Evolutionary conservation across 2,888 invertebrate species (phyloP).

Genomic region (Mimumesa dahlbomi): DNA sequence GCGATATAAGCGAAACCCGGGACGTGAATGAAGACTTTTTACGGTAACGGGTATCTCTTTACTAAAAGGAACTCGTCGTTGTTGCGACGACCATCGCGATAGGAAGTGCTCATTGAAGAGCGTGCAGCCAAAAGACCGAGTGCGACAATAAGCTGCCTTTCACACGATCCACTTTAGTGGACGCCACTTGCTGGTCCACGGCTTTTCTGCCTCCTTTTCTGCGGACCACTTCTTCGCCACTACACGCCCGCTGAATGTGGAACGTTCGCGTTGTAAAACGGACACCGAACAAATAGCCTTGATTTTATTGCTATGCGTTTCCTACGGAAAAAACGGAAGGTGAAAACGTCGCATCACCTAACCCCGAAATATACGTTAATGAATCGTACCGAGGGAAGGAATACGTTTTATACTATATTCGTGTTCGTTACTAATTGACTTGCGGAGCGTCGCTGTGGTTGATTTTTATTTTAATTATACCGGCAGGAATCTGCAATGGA

Average conservation of each 20-base stretch:
- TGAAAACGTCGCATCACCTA: neutral
- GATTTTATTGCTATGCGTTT: conserved; percentile 38
- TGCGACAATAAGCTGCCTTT: conserved; percentile 47
- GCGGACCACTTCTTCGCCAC: conserved; percentile 33
- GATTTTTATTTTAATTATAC: too few relatives aligned
- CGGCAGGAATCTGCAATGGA: too few relatives aligned
- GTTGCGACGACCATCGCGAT: conserved; percentile 44
- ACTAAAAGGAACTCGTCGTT: conserved; percentile 20
- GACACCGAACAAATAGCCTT: conserved; percentile 37
- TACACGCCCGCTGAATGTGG: conserved; percentile 16
- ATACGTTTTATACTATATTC: too few relatives aligned
- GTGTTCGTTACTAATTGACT: too few relatives aligned
- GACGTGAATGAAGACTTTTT: neutral
- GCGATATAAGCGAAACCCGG: too few relatives aligned
- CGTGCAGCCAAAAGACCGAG: conserved; percentile 24
- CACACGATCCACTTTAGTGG: conserved; percentile 48
- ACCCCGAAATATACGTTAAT: too few relatives aligned
- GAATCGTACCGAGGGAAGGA: too few relatives aligned
- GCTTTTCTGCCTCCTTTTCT: conserved; percentile 40
- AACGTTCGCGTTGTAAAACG: conserved; percentile 41
- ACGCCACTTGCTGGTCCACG: conserved; percentile 45
- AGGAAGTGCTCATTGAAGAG: conserved; percentile 37
- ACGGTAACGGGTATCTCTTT: neutral
- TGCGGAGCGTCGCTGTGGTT: too few relatives aligned
- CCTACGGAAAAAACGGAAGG: neutral